Conservation (phyloP, 2,113 vertebrate genomes). For the Myocastor coypus region DNA sequence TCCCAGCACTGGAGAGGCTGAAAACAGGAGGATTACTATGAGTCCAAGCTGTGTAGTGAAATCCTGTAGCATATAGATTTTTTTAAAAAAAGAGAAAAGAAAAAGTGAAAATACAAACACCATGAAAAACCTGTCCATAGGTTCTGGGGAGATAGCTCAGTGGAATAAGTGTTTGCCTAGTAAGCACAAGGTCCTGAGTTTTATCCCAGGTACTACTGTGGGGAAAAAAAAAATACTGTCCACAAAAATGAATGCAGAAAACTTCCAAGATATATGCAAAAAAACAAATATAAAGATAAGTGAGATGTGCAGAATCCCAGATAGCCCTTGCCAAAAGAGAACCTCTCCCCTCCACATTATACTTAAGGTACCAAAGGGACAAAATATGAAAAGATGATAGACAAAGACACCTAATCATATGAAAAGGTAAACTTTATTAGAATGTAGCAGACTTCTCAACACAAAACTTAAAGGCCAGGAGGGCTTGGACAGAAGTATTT, state of each 20-base stretch:
- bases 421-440: background rate
- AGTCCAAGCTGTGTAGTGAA: too few species aligned
- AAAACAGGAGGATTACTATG: too few species aligned
- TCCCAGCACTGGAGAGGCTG: too few species aligned
- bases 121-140: background rate
- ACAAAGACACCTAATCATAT: background rate
- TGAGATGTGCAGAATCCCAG: background rate
- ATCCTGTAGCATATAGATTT: too few species aligned
- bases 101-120: too few species aligned
- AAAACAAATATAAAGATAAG: background rate
- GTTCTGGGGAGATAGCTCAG: too few species aligned
- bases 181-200: too few species aligned
- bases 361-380: background rate
- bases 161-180: too few species aligned
- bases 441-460: background rate
- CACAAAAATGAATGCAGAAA: background rate
- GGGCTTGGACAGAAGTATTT: background rate
- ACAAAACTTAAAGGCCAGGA: background rate
- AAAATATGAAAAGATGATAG: background rate
- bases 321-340: background rate
- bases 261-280: background rate
- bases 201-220: too few species aligned
- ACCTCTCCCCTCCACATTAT: background rate
- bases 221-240: background rate
- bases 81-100: background rate